phyloP scores from a whole-genome alignment of 2,888 invertebrate genomes.

The Dexiosoma caninum region DNA sequence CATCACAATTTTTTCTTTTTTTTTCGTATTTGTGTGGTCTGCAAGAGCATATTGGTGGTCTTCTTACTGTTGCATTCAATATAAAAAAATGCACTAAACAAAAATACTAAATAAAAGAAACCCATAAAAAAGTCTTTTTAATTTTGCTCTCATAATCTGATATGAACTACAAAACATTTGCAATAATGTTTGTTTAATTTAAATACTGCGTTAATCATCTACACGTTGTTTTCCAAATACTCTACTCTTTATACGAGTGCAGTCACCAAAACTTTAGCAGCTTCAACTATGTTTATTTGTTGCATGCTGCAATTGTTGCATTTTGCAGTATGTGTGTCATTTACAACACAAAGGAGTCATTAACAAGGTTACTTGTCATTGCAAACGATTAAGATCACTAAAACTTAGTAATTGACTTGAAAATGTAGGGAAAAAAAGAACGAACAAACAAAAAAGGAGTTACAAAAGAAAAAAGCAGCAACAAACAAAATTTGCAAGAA shows the following conservation, averaged over 20 bases:
- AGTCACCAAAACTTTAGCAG: background rate
- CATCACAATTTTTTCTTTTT: background rate
- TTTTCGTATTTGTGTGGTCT: conserved; percentile 42
- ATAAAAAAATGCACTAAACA: background rate
- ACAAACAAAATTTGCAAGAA: conserved; percentile 20
- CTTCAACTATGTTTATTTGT: background rate
- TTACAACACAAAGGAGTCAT: conserved; percentile 61
- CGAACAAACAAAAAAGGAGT: background rate
- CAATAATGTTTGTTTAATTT: conserved; percentile 63
- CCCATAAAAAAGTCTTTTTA: conserved; percentile 3
- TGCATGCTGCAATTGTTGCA: conserved; percentile 10
- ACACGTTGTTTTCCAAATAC: conserved; percentile 49
- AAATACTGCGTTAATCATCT: conserved; percentile 61
- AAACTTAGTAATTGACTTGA: conserved; percentile 53
- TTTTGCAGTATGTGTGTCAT: conserved; percentile 46
- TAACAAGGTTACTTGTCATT: conserved; percentile 64
- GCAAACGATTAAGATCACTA: conserved; percentile 60
- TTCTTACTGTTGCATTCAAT: background rate
- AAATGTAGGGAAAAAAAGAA: conserved; percentile 43
- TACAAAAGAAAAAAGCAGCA: background rate
- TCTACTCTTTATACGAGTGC: background rate
- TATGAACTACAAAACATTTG: conserved; percentile 56
- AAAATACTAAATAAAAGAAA: background rate
- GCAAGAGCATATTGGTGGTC: conserved; percentile 35
- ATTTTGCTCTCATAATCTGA: conserved; percentile 61